Conservation (phyloP, 2,113 vertebrate species). For the Eidolon helvum region DNA sequence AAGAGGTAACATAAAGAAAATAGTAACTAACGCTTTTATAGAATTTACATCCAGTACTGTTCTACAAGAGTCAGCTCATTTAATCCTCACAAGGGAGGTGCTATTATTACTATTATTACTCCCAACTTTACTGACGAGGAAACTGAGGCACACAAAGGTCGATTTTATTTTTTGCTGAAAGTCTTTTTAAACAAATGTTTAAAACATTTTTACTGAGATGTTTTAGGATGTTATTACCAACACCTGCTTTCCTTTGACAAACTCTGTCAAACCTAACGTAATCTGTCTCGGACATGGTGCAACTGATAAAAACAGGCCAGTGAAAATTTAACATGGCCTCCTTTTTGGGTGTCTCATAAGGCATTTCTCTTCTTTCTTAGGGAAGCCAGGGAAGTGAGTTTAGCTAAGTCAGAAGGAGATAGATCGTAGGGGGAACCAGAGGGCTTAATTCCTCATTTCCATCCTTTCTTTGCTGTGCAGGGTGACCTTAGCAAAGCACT, state of each 20-base stretch:
- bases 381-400: background rate
- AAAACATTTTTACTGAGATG: background rate
- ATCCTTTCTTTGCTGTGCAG: background rate
- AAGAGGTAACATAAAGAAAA: background rate
- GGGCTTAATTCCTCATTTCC: background rate
- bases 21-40: background rate
- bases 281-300: background rate
- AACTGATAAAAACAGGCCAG: slow-evolving; percentile 12
- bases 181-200: background rate
- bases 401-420: background rate
- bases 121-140: background rate
- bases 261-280: background rate
- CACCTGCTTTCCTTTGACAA: slow-evolving; percentile 1
- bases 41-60: background rate
- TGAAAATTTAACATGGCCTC: slow-evolving; percentile 3
- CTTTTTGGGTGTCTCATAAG: background rate
- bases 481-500: background rate
- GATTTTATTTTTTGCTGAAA: background rate
- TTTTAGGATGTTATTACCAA: background rate
- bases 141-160: background rate
- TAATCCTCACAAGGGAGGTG: background rate
- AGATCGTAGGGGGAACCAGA: background rate
- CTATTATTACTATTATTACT: background rate
- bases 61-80: background rate
- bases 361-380: background rate